A percentile compares a stretch with the other conserved stretches of the same genome.
phyloP scores from a whole-genome alignment of 2,113 vertebrate genomes.

The Saguinus midas region DNA sequence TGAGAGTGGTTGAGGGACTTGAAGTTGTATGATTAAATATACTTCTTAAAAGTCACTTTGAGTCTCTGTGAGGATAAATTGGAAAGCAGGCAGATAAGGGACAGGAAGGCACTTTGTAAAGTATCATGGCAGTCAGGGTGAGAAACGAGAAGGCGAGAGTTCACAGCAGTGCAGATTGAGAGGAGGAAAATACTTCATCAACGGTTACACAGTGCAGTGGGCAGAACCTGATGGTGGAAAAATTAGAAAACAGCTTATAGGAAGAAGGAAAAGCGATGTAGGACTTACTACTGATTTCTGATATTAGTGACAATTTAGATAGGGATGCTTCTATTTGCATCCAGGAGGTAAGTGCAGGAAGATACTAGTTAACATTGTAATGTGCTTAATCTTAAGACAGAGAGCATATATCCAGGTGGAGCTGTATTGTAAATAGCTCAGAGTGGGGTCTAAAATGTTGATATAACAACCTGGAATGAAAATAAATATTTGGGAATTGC shows the following conservation, averaged over 20 bases:
- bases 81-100: neutral
- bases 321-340: neutral
- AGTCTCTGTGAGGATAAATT: neutral
- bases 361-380: too few relatives aligned
- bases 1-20: neutral
- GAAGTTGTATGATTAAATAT: neutral
- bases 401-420: fast-evolving
- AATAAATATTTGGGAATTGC: neutral
- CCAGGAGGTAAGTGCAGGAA: neutral
- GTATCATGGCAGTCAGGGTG: fast-evolving
- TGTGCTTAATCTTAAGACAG: too few relatives aligned
- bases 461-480: too few relatives aligned
- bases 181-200: neutral
- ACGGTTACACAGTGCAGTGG: neutral
- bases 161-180: fast-evolving
- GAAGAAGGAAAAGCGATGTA: neutral
- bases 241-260: neutral
- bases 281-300: neutral
- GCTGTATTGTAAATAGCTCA: neutral
- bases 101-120: neutral
- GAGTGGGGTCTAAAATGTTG: neutral
- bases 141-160: neutral
- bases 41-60: neutral
- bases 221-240: fast-evolving
- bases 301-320: neutral